Percentiles rank a stretch among this genome's conserved stretches.
Evolutionary conservation across 2,797 vertebrate genomes (phyloP).

Genomic region (Strix occidentalis): DNA sequence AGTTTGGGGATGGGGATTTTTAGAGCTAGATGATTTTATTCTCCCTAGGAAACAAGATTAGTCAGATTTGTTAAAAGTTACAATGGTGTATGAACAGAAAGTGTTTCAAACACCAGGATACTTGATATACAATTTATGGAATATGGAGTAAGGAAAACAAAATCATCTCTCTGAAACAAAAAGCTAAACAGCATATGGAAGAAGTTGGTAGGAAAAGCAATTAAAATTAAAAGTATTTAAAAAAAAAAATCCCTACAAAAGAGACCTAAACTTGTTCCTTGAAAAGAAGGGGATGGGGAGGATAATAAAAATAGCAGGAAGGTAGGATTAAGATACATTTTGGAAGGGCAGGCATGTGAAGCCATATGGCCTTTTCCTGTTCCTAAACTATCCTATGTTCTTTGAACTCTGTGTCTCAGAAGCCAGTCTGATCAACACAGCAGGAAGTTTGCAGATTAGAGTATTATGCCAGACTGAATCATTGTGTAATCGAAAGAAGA

Average conservation of each 20-base stretch:
- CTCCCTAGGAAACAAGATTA: background rate
- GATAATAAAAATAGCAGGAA: constrained; percentile 65
- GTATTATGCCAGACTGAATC: constrained; percentile 59
- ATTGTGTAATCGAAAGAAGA: constrained; percentile 3
- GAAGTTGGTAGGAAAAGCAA: constrained; percentile 37
- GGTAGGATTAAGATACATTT: constrained; percentile 67
- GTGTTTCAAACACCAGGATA: background rate
- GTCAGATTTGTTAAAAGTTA: background rate
- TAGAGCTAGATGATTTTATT: background rate
- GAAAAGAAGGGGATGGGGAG: background rate
- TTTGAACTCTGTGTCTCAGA: constrained; percentile 67
- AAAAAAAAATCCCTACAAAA: background rate
- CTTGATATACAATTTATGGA: background rate
- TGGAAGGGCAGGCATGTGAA: constrained; percentile 52
- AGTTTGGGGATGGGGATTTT: background rate
- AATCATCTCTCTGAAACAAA: background rate
- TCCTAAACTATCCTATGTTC: constrained; percentile 59
- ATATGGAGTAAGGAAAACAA: background rate
- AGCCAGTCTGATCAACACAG: constrained; percentile 59
- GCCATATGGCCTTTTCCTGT: constrained; percentile 65
- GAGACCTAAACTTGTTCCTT: background rate
- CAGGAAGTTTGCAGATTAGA: constrained; percentile 68
- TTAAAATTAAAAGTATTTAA: constrained; percentile 3
- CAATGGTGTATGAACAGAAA: background rate
- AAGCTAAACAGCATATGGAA: constrained; percentile 38